These are phyloP conservation scores for Thereva unica DNA, from an alignment of 2,888 invertebrate genomes.

Conservation along the genomic window DNA sequence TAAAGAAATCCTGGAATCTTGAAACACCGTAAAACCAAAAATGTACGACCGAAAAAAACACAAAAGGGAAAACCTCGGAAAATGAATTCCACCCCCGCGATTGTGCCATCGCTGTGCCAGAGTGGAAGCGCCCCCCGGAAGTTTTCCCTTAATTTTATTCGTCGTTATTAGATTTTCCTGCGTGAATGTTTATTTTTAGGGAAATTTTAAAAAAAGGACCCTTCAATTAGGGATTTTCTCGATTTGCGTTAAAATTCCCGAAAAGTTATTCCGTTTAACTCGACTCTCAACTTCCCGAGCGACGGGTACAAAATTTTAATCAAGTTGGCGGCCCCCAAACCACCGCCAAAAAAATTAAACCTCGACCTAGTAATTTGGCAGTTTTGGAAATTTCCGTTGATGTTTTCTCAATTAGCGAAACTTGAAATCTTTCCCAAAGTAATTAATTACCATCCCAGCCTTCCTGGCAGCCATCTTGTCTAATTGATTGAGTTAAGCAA, in stretches of 20 bases:
- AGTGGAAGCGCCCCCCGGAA: too few relatives aligned
- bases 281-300: constrained; percentile 1
- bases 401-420: constrained; percentile 12
- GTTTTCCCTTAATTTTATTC: neutral
- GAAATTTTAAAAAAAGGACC: constrained; percentile 1
- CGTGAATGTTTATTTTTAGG: neutral
- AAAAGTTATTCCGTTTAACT: neutral
- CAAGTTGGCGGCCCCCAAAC: neutral
- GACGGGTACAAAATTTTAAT: constrained; percentile 3
- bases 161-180: neutral
- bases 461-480: constrained; percentile 10
- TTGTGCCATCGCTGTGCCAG: too few relatives aligned
- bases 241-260: neutral
- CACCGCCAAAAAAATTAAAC: constrained; percentile 1
- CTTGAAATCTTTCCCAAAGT: constrained; percentile 13
- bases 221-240: neutral
- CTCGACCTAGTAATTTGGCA: constrained; percentile 9
- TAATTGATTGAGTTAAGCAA: constrained; percentile 29
- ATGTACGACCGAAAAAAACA: neutral
- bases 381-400: constrained; percentile 13
- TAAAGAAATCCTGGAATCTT: neutral
- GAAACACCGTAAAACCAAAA: neutral
- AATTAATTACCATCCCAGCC: constrained; percentile 18
- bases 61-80: neutral
- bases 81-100: too few relatives aligned